Evolutionary conservation across 2,797 vertebrate genomes (phyloP), one percentile per base, ranked within the genome.

Genomic region (Microchirus variegatus): DNA sequence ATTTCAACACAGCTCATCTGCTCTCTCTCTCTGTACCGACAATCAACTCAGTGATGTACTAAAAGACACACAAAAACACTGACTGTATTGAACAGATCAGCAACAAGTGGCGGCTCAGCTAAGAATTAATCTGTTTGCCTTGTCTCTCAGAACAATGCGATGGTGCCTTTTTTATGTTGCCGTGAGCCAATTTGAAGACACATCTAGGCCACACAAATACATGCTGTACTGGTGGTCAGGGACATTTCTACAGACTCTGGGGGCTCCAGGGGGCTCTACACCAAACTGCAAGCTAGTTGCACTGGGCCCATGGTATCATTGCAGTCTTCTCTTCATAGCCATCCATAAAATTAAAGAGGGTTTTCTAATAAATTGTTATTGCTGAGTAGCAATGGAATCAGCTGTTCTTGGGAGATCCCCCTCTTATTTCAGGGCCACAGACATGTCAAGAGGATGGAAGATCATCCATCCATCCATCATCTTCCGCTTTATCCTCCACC

Each of bases 1-100:
- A 85, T 54, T 84, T 70, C 73, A 68, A 69, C 62, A 66, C 61
- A 57, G 70, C 75, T 88, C 87, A 91, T 91, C 89, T 90, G 87
- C 77, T 83, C 73, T 49, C 64, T 75, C 73, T 49, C 64, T 75
- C 50, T 81, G 70, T 65, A 68, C 70, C 70, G 48, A 50, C 65
- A 59, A 52, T 59, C 68, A 64, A 72, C 64, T 75, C 70, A 45
- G 52, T 55, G 67, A 67, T 53, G 59, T 48, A 70, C 46, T 59
- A 44, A 8, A 50, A 59, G n/a, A 36, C 40, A 69, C 53, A 47
- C 47, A 59, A 43, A 57, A 42, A 10, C 45, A 10, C 42, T 31
- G 17, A 60, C 50, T 62, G 53, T 74, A 49, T 50, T 36, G 42
- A 45, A n/a, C 6, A 2, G 50, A 52, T 35, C 4, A 8, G 62